A percentile compares a stretch with the other conserved stretches of the same genome.
These are phyloP conservation scores for Drosophila ochracea DNA, from an alignment of 2,888 invertebrate species.

Conservation along the genomic window DNA sequence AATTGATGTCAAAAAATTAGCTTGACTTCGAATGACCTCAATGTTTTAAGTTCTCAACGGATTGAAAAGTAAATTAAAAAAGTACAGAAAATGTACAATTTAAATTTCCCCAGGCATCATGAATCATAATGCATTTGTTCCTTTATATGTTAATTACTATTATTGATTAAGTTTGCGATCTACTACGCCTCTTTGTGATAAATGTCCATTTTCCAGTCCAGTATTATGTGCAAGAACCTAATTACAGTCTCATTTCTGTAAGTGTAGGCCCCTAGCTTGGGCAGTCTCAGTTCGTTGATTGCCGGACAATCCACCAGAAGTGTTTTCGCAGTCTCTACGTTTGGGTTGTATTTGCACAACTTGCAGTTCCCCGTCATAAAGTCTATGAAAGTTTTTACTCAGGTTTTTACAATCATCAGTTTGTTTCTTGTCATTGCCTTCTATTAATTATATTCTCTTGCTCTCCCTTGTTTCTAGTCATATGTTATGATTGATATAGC, in stretches of 20 bases:
- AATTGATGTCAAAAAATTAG: constrained; percentile 9
- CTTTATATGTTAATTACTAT: neutral
- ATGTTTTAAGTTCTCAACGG: neutral
- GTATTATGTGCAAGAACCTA: neutral
- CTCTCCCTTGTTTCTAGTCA: neutral
- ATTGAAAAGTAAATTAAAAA: neutral
- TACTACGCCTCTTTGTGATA: neutral
- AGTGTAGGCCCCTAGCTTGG: too few relatives aligned
- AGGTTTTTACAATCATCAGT: neutral
- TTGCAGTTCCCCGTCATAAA: neutral
- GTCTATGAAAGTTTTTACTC: neutral
- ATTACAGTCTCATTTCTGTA: neutral
- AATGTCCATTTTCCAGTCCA: neutral
- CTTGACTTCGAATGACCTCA: neutral
- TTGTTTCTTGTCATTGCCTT: neutral
- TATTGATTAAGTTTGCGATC: neutral
- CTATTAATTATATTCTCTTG: neutral
- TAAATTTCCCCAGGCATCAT: neutral
- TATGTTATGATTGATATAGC: neutral
- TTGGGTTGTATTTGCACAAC: neutral
- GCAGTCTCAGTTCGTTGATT: neutral
- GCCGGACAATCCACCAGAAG: neutral
- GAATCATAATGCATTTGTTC: neutral
- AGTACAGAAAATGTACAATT: neutral
- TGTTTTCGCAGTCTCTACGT: neutral